Percentiles rank a stretch among this genome's conserved stretches.
Conservation (phyloP, 2,113 vertebrate genomes). For the Corapipo altera region DNA sequence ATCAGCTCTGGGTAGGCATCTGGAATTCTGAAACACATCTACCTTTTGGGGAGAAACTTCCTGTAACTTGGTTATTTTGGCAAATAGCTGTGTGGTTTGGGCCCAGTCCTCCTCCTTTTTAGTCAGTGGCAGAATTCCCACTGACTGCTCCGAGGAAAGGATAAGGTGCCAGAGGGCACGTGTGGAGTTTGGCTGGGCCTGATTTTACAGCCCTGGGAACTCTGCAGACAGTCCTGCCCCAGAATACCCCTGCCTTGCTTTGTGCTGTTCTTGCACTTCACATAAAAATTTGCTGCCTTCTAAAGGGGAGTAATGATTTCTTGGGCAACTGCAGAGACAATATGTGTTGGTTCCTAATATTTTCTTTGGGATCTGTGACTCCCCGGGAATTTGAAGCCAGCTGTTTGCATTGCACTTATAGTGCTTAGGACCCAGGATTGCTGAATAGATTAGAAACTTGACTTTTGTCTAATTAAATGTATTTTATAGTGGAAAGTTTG, state of each 20-base stretch:
- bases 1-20: conserved; percentile 39
- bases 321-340: not conserved
- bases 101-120: conserved; percentile 5
- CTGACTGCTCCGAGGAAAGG: not conserved
- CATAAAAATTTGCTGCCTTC: not conserved
- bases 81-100: not conserved
- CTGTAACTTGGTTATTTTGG: conserved; percentile 60
- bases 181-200: not conserved
- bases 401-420: not conserved
- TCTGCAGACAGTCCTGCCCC: not conserved
- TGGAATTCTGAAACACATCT: conserved; percentile 31
- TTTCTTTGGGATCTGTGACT: conserved; percentile 26
- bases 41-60: conserved; percentile 58
- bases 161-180: not conserved
- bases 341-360: not conserved
- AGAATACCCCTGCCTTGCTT: not conserved
- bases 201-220: not conserved
- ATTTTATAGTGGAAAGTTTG: conserved; percentile 61
- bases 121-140: not conserved
- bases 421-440: not conserved
- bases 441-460: conserved; percentile 48
- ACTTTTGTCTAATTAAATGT: conserved; percentile 65
- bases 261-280: not conserved
- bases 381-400: conserved; percentile 14
- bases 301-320: not conserved